Evolutionary conservation across 2,113 vertebrate genomes (phyloP).

Genomic region (Pedetes capensis): DNA sequence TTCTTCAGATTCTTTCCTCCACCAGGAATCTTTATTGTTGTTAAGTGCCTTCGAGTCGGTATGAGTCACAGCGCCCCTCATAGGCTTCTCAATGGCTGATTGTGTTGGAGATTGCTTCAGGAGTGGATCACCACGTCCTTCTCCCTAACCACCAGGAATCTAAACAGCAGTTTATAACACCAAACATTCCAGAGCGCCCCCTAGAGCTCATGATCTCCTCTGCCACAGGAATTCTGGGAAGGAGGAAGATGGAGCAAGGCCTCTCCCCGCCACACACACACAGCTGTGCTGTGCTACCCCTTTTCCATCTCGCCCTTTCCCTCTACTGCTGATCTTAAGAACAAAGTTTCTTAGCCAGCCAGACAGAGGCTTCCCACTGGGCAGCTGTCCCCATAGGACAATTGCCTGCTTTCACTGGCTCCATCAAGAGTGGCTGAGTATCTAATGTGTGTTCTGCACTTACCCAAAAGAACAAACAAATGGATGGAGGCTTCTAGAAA

Average conservation of each 20-base stretch:
- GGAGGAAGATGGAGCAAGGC: neutral
- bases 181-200: neutral
- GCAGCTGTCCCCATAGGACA: neutral
- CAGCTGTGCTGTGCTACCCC: neutral
- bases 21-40: too few species aligned
- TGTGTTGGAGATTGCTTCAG: too few species aligned
- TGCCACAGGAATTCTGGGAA: neutral
- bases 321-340: neutral
- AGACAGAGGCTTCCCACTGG: neutral
- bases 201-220: neutral
- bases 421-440: neutral
- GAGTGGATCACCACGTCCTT: too few species aligned
- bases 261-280: too few species aligned
- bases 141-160: too few species aligned
- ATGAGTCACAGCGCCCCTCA: too few species aligned
- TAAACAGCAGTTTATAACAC: neutral
- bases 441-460: neutral
- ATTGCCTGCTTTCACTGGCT: neutral
- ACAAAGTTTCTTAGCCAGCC: neutral
- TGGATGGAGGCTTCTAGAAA: neutral
- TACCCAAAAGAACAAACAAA: neutral
- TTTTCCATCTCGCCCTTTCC: neutral
- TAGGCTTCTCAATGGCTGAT: too few species aligned
- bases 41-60: too few species aligned
- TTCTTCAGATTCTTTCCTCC: neutral